Conservation (phyloP, 2,113 vertebrate genomes). For the Pardalotus punctatus region DNA sequence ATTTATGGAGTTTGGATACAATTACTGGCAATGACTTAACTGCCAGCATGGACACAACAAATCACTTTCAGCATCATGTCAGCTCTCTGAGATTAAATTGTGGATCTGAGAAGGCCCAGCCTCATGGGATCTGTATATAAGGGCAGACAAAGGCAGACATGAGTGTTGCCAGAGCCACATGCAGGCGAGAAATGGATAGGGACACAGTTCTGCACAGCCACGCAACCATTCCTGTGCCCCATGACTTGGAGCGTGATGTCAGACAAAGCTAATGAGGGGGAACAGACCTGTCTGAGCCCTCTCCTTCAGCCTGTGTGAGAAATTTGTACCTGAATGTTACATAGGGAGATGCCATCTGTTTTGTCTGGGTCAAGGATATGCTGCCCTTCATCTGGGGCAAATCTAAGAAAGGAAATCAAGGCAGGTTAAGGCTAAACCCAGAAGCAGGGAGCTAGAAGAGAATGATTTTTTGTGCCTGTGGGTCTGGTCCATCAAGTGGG, state of each 20-base stretch:
- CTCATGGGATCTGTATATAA: not conserved
- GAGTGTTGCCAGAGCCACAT: not conserved
- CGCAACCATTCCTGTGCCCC: not conserved
- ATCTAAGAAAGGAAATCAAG: not conserved
- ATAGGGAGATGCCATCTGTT: slow-evolving; percentile 30
- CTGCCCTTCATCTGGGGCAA: not conserved
- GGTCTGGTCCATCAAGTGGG: not conserved
- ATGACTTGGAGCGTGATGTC: not conserved
- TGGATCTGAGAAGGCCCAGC: slow-evolving; percentile 5
- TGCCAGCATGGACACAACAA: slow-evolving; percentile 43
- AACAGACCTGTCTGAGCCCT: slow-evolving; percentile 47
- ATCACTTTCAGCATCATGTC: slow-evolving; percentile 46
- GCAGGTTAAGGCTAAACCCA: not conserved
- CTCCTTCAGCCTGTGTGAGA: not conserved
- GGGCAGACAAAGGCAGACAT: not conserved
- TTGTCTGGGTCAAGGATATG: slow-evolving; percentile 25
- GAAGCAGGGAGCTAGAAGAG: not conserved
- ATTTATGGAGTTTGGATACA: slow-evolving; percentile 49
- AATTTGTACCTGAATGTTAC: not conserved
- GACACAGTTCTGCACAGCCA: not conserved
- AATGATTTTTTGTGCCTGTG: not conserved
- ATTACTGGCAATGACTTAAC: slow-evolving; percentile 47
- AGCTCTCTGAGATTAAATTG: slow-evolving; percentile 45
- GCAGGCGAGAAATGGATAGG: not conserved
- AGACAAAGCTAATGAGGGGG: slow-evolving; percentile 40